Conservation (phyloP, 2,888 invertebrate genomes). For the Pammene aurita region DNA sequence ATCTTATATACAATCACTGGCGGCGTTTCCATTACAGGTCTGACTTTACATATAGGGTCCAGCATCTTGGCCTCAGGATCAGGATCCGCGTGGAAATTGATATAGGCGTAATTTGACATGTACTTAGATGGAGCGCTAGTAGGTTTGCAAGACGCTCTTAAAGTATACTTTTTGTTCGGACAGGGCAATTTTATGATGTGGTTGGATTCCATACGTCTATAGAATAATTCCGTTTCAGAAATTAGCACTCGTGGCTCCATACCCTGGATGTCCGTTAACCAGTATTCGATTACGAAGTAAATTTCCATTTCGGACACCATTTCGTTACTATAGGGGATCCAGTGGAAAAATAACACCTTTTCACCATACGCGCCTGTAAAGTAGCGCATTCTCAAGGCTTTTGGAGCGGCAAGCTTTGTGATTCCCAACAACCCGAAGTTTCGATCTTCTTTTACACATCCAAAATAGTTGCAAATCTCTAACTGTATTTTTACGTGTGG, state of each 20-base stretch:
- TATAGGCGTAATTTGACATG: neutral
- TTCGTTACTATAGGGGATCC: neutral
- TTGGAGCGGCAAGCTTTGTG: neutral
- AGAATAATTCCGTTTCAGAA: neutral
- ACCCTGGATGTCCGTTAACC: neutral
- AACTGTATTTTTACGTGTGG: neutral
- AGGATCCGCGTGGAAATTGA: neutral
- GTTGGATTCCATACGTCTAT: neutral
- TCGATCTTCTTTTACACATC: neutral
- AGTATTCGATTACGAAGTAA: constrained; percentile 1
- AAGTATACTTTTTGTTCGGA: neutral
- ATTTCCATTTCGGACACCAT: neutral
- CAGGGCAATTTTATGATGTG: neutral
- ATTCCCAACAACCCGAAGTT: neutral
- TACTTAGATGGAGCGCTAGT: neutral
- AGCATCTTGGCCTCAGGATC: neutral
- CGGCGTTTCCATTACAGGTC: neutral
- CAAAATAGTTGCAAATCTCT: neutral
- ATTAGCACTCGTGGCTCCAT: neutral
- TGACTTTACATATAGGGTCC: neutral
- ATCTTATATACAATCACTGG: constrained; percentile 4
- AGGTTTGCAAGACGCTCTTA: neutral
- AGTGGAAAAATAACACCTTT: neutral
- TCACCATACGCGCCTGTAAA: neutral
- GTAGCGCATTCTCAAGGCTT: neutral